phyloP scores from a whole-genome alignment of 2,888 invertebrate genomes.

The Pinctada fucata region DNA sequence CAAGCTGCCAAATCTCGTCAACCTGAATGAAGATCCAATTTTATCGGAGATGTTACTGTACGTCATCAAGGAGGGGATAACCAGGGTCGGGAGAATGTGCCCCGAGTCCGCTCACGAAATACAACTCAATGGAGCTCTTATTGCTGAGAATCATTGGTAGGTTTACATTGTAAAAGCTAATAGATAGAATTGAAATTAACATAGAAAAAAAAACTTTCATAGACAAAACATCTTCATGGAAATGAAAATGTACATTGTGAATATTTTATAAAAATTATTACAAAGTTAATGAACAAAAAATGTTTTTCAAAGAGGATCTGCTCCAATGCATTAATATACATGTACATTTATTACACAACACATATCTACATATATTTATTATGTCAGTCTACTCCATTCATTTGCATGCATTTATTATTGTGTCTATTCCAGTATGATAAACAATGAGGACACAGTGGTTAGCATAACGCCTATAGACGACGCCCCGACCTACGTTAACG shows the following conservation, averaged over 20 bases:
- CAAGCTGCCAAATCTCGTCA: conserved; percentile 81
- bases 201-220: not conserved
- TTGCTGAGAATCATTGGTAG: conserved; percentile 82
- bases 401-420: not conserved
- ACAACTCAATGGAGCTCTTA: conserved; percentile 81
- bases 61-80: conserved; percentile 79
- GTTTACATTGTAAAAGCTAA: conserved; percentile 47
- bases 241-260: not conserved
- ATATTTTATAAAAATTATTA: too few relatives aligned
- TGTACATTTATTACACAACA: too few relatives aligned
- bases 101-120: conserved; percentile 79
- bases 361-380: too few relatives aligned
- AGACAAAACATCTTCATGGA: not conserved
- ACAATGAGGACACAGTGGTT: conserved; percentile 63
- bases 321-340: too few relatives aligned
- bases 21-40: conserved; percentile 83
- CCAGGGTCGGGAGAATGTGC: conserved; percentile 77
- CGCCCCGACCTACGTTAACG: conserved; percentile 75
- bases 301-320: too few relatives aligned
- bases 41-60: conserved; percentile 81
- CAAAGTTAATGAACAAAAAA: too few relatives aligned
- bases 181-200: not conserved
- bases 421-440: conserved; percentile 65
- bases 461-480: conserved; percentile 69
- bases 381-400: too few relatives aligned